Evolutionary conservation across 2,113 vertebrate genomes (phyloP), one percentile per base, ranked within the genome.

Genomic region (Hypocryptadius cinnamomeus): DNA sequence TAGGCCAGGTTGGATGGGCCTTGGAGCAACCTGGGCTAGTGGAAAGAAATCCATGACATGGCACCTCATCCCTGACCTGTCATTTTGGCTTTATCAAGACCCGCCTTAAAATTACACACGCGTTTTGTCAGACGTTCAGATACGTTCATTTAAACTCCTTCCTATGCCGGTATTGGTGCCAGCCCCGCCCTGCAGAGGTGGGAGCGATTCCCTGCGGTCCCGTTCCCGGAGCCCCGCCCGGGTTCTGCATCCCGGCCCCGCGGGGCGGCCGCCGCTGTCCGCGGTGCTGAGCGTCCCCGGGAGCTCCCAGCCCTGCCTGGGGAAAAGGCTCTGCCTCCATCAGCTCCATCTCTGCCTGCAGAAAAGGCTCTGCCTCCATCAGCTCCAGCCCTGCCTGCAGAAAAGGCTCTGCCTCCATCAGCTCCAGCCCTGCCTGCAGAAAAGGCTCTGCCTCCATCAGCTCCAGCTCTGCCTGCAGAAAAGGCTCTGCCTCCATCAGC

Each of bases 241-340:
- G 17, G 17, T 1, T 25, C 39, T 2, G 16, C 9, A 3, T 5
- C 3, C 50, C 24, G 21, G 15, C 15, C 8, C 13, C 44, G 17
- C 11, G 17, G 31, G 0, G 53, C 8, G 13, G 40, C 71, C 47
- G 94, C 68, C 92, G 94, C 94, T 95, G 92, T 95, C 94, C 94
- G 84, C 90, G 94, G 94, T 95, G 92, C 94, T 95, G 94, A 94
- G 92, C 56, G 50, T 27, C 25, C 63, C 51, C 72, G 37, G 7
- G 4, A 3, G 42, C 22, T 3, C 35, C 10, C 27, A 3, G 20
- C 11, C 13, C 8, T 5, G 35, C 39, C 39, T 39, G 39, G 39
- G 39, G 39, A 39, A 39, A 11, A 10, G 13, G 11, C 39, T 40
- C 39, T 40, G 39, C 39, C 39, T 40, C 39, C 39, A 40, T 11